Evolutionary conservation across 2,888 invertebrate species (phyloP).

Genomic region (Clivina fossor): DNA sequence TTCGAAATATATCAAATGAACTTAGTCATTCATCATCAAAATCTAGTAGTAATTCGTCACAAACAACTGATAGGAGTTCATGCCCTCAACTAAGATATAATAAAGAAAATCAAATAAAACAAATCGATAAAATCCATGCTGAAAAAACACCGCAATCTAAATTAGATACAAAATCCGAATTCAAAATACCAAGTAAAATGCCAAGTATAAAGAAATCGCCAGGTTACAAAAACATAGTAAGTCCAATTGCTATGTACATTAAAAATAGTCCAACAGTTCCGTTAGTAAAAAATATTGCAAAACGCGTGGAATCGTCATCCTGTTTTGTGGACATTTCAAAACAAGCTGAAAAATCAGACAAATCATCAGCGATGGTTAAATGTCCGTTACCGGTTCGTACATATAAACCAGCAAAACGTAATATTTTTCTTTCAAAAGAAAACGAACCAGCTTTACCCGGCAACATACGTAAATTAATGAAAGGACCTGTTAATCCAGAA

Average conservation of each 20-base stretch:
- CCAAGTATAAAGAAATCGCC: conserved; percentile 38
- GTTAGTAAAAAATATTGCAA: conserved; percentile 47
- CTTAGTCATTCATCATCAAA: not conserved
- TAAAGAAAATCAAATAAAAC: not conserved
- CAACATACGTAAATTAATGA: conserved; percentile 11
- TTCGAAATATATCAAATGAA: not conserved
- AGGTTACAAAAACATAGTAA: conserved; percentile 49
- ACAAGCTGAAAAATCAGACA: not conserved
- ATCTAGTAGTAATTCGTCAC: not conserved
- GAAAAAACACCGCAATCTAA: not conserved
- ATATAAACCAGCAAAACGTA: conserved; percentile 35
- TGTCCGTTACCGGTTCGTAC: conserved; percentile 36
- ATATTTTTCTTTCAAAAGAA: conserved; percentile 49
- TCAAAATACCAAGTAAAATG: conserved; percentile 9
- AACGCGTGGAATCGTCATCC: not conserved
- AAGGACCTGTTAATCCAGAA: conserved; percentile 44
- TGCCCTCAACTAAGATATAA: no score
- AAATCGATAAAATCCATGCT: not conserved
- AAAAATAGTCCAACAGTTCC: conserved; percentile 52
- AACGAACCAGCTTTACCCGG: conserved; percentile 38
- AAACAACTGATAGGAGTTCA: no score
- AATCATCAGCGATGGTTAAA: conserved; percentile 3
- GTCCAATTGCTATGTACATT: conserved; percentile 53
- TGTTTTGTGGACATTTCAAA: no score
- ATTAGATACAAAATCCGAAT: not conserved